Base-by-base conservation (phyloP, 2,888 invertebrate genomes). In the Andrena haemorrhoa region DNA sequence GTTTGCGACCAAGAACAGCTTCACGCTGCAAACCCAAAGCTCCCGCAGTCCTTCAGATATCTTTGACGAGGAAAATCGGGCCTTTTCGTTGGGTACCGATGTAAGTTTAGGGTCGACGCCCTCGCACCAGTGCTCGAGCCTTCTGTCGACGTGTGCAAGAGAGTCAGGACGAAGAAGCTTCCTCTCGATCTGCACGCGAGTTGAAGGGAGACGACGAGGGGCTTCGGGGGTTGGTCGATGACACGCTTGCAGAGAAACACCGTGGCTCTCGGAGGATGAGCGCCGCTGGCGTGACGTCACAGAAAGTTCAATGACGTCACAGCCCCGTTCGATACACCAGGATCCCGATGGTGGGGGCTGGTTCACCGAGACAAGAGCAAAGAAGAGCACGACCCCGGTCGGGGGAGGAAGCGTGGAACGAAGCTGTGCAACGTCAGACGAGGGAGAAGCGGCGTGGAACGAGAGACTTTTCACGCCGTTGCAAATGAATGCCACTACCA, bases 251-350 rank as follows among this genome's bases (percentile, higher is more conserved):
- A 2, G 41, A 41, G 4, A 0, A 41, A 47, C 29, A 35, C 16
- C 47, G 1, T 8, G 23, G n/a, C 23, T 51, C 10, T 20, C 61
- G 23, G 47, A 66, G 75, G 10, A 65, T 89, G 90, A 90, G 89
- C 79, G 75, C 79, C 90, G 6, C 88, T 89, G 89, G 68, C 80
- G 83, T 90, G 92, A 92, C 92, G 92, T 92, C 92, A 92, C 89
- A 78, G 86, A 89, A 86, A 86, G 88, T 91, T 91, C 89, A 89
- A 86, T 92, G 92, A 92, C 92, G 92, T 92, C 92, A 92, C 87
- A 70, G 83, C 75, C 16, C 82, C 92, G 92, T 90, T 92, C 92
- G 92, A 92, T 92, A 92, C 90, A 89, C 86, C 83, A 80, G 58
- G 79, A 82, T 76, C 79, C 63, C 29, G 60, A 47, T 85, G 84